These are phyloP conservation scores for Oreochromis aureus DNA, from an alignment of 2,113 vertebrate genomes.

Conservation along the genomic window DNA sequence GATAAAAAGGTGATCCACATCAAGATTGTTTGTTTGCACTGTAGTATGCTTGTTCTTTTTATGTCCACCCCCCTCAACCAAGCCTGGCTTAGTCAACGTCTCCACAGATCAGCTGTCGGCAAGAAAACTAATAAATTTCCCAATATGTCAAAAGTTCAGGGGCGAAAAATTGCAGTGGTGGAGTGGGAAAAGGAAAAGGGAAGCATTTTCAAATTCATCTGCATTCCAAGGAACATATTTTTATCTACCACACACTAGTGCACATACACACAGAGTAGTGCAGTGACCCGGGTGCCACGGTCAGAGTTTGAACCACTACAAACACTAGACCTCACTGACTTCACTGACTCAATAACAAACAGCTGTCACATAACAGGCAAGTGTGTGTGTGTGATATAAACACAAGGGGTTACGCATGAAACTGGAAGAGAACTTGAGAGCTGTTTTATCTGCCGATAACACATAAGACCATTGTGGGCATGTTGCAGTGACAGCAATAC, in stretches of 20 bases:
- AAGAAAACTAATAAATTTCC: neutral
- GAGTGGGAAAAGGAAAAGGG: neutral
- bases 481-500: neutral
- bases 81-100: neutral
- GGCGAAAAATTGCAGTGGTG: neutral
- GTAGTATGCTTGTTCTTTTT: neutral
- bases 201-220: neutral
- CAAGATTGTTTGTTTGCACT: neutral
- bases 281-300: neutral
- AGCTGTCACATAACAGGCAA: slow-evolving; percentile 15
- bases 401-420: neutral
- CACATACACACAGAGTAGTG: neutral
- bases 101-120: neutral
- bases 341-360: slow-evolving; percentile 42
- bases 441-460: neutral
- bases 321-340: slow-evolving; percentile 17
- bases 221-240: neutral
- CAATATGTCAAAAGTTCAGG: neutral
- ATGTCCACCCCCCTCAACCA: neutral
- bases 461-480: neutral
- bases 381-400: neutral
- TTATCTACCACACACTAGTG: neutral
- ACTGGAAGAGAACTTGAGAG: neutral
- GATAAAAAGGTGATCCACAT: neutral
- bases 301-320: neutral